Base-by-base conservation (phyloP, 2,797 vertebrate species). In the Pipistrellus pipistrellus region DNA sequence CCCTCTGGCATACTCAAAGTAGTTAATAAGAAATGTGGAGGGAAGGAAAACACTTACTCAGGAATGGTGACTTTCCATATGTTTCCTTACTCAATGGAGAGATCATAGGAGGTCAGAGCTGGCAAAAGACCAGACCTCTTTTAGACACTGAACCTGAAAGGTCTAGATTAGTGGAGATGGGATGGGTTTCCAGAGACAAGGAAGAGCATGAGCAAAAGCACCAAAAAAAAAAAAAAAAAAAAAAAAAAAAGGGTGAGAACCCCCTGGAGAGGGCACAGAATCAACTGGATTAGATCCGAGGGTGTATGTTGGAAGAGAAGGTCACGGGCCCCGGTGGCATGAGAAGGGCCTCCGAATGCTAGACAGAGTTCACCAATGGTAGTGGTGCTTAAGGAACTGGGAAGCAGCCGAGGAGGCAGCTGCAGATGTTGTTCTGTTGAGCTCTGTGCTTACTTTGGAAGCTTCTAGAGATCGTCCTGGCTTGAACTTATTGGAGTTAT, bases 241-340 rank as follows among this genome's bases (percentile, higher is more conserved):
- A n/a, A 48, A 38, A 38, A 38, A 38, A 17, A 46, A 25, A n/a
- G 32, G 27, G 2, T 30, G 48, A 8, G n/a, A 25, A 0, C 17
- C 14, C 35, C 15, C 3, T 38, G 25, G 85, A n/a, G 71, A 59
- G 4, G 12, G 4, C 41, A n/a, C 20, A 25, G 25, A 12, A 27
- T 27, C 25, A 4, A 8, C 8, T 51, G 44, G 21, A 9, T 8
- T 82, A 17, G 64, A 72, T 23, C 20, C 0, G 0, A 35, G 12
- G 11, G 32, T 62, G 1, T 4, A 4, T 7, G 17, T 59, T 27
- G 30, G 35, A n/a, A 30, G 25, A 73, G n/a, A 80, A 85, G 59
- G 0, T 55, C 59, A 21, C 8, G 2, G 68, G 18, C 68, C n/a
- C 59, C 55, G 27, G 15, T 18, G 5, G 38, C 48, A 46, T 7